phyloP scores from a whole-genome alignment of 2,888 invertebrate genomes.

The Bombylius major region DNA sequence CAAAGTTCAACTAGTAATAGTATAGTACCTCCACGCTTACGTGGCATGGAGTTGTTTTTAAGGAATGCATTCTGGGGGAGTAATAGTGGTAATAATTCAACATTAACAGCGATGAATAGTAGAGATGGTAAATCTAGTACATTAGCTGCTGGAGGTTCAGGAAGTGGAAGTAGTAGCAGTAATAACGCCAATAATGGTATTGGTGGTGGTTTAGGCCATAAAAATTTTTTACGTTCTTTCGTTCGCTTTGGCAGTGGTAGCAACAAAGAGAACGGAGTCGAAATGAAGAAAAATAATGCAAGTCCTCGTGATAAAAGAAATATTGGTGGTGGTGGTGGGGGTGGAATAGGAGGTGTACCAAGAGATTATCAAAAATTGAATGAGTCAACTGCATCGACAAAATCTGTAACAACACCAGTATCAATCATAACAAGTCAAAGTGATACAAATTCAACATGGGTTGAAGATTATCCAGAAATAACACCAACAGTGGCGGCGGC shows the following conservation, averaged over 20 bases:
- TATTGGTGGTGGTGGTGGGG: no score
- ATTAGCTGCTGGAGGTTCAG: slow-evolving; percentile 6
- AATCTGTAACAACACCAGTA: not conserved
- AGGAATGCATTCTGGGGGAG: slow-evolving; percentile 22
- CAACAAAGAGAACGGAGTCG: no score
- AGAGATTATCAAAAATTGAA: slow-evolving; percentile 8
- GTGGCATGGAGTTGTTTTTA: slow-evolving; percentile 20
- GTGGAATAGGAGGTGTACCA: not conserved
- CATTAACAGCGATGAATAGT: not conserved
- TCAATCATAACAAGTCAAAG: not conserved
- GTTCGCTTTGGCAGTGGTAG: no score
- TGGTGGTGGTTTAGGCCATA: no score
- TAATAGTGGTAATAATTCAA: slow-evolving; percentile 2
- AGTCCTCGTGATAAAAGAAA: not conserved
- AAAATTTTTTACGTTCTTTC: no score
- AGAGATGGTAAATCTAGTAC: not conserved
- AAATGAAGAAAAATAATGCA: no score
- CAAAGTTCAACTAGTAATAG: slow-evolving; percentile 17
- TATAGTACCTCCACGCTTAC: slow-evolving; percentile 21
- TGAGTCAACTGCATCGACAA: slow-evolving; percentile 2
- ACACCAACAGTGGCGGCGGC: no score
- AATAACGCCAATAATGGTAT: no score
- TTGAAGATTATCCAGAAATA: not conserved
- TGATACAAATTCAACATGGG: not conserved
- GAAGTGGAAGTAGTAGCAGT: not conserved